These are phyloP conservation scores for Rhinoderma darwinii DNA, from an alignment of 2,113 vertebrate genomes.

Conservation along the genomic window DNA sequence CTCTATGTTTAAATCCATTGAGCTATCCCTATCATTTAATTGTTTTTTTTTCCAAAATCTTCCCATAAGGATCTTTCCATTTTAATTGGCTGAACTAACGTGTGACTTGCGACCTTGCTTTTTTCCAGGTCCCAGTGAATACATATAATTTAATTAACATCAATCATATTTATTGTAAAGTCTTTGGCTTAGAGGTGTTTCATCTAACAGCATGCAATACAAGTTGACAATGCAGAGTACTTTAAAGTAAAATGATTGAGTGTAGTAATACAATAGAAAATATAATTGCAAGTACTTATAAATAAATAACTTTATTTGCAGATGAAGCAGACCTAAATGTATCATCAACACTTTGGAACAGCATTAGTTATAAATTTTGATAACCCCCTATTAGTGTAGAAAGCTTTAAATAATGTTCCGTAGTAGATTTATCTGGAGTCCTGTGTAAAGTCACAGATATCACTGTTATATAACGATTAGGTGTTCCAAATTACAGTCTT, in stretches of 20 bases:
- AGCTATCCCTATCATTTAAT: conserved; percentile 55
- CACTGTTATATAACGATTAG: no score
- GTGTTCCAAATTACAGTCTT: no score
- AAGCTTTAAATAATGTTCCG: not conserved
- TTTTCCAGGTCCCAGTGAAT: not conserved
- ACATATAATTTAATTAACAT: not conserved
- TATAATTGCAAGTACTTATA: not conserved
- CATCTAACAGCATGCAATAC: not conserved
- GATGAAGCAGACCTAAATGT: no score
- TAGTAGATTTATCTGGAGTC: not conserved
- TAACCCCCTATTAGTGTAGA: not conserved
- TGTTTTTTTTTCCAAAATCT: not conserved
- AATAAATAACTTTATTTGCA: not conserved
- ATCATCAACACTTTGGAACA: not conserved
- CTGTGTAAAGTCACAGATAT: not conserved
- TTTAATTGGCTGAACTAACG: not conserved
- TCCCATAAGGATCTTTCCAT: not conserved
- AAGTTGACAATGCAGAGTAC: not conserved
- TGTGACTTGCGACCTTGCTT: not conserved
- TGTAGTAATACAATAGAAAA: not conserved
- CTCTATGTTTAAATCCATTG: conserved; percentile 22
- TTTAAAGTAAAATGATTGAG: not conserved
- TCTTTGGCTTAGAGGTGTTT: not conserved
- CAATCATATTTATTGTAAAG: not conserved
- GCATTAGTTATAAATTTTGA: not conserved